Conservation (phyloP, 2,113 vertebrate species). For the Cygnus buccinator region DNA sequence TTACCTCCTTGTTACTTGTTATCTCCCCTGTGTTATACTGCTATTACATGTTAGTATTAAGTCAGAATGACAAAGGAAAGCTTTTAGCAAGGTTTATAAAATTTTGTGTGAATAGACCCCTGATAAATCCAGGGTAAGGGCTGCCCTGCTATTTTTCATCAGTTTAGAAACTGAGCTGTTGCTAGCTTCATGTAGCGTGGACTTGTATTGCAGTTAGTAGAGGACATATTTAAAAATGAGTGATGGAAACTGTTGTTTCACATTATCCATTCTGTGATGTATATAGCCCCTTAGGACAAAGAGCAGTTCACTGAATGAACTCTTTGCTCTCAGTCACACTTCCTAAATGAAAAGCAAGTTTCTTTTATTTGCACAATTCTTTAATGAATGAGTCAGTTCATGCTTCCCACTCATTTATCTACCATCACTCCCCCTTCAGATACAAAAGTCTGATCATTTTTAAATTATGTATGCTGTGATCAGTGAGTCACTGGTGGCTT, state of each 20-base stretch:
- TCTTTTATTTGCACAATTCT: constrained; percentile 8
- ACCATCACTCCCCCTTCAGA: neutral
- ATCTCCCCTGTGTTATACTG: neutral
- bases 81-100: neutral
- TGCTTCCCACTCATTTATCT: neutral
- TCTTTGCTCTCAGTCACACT: neutral
- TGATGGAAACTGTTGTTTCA: neutral
- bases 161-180: neutral
- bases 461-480: neutral
- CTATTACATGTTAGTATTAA: neutral
- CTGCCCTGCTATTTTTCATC: neutral
- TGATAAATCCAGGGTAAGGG: neutral
- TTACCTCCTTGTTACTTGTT: neutral
- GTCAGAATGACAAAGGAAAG: constrained; percentile 11
- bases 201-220: neutral
- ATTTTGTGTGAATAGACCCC: neutral
- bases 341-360: neutral
- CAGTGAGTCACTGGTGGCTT: neutral
- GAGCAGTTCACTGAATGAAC: neutral
- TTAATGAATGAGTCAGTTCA: neutral
- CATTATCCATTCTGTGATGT: neutral
- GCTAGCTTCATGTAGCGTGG: neutral
- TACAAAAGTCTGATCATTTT: neutral
- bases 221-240: neutral
- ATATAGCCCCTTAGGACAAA: neutral